Percentiles rank a stretch among this genome's conserved stretches.
phyloP scores from a whole-genome alignment of 2,797 vertebrate species.

The Cossypha dichroa region DNA sequence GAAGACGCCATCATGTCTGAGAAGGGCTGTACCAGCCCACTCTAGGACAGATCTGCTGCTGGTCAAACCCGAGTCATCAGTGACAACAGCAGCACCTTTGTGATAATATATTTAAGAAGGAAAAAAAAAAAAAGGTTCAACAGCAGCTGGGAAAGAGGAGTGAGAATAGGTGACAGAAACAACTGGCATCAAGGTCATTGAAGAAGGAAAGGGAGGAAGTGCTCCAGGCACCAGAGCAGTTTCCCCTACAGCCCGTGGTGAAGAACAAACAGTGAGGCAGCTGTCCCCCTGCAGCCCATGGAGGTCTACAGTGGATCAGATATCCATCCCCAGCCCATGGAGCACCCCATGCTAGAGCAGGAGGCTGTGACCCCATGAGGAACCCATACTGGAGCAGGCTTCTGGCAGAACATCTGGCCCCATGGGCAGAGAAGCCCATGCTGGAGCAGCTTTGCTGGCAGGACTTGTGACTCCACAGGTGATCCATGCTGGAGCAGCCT shows the following conservation, averaged over 20 bases:
- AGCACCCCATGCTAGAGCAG: background rate
- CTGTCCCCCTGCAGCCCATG: rapidly evolving
- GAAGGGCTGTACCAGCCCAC: background rate
- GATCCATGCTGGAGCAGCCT: background rate
- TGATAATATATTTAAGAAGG: background rate
- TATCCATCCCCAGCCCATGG: too few species aligned
- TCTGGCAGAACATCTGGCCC: background rate
- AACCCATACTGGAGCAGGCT: background rate
- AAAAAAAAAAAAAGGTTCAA: too few species aligned
- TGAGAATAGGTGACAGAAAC: background rate
- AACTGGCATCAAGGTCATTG: background rate
- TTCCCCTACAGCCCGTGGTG: background rate
- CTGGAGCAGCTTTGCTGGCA: background rate
- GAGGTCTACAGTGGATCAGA: background rate
- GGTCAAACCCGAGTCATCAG: background rate
- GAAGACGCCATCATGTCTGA: background rate
- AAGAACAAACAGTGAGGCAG: background rate
- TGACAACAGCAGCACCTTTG: rapidly evolving
- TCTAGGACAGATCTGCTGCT: background rate
- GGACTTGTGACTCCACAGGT: background rate
- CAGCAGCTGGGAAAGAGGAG: background rate
- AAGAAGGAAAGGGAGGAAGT: background rate
- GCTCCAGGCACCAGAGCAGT: background rate
- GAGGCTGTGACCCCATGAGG: background rate
- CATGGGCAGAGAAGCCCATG: rapidly evolving